These are phyloP conservation scores for Teleogryllus oceanicus DNA, from an alignment of 2,888 invertebrate species.

Conservation along the genomic window DNA sequence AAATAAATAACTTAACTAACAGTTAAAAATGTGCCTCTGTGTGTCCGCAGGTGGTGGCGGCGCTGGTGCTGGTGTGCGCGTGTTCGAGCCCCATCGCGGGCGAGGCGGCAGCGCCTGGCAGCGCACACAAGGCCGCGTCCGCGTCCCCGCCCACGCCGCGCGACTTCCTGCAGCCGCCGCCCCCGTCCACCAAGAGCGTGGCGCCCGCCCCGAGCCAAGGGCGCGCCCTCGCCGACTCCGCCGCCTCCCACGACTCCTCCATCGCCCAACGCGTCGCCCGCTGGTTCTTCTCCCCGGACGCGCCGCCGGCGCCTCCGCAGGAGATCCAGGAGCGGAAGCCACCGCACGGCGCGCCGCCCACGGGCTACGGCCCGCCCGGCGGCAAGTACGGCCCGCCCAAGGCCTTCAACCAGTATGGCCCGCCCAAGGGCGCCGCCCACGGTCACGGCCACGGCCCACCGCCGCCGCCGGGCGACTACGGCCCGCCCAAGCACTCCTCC, in stretches of 20 bases:
- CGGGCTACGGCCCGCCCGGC: neutral
- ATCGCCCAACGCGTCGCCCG: constrained; percentile 27
- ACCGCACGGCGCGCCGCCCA: neutral
- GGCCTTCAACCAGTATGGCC: neutral
- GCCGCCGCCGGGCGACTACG: neutral
- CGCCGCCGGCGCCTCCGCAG: constrained; percentile 3
- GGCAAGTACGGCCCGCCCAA: constrained; percentile 26
- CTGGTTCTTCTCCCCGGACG: constrained; percentile 29
- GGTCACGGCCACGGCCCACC: neutral
- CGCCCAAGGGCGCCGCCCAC: neutral
- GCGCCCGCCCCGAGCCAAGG: neutral
- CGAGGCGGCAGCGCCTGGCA: no score
- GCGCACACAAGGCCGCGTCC: neutral
- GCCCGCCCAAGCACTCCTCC: neutral
- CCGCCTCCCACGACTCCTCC: neutral
- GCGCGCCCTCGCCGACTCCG: constrained; percentile 1
- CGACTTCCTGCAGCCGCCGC: constrained; percentile 33
- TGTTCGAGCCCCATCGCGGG: no score
- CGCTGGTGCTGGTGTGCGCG: neutral
- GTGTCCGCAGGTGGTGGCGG: neutral
- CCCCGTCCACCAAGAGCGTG: constrained; percentile 8
- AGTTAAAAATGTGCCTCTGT: neutral
- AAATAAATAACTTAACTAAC: no score
- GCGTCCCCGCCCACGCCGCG: constrained; percentile 24
- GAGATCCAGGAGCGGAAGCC: neutral